phyloP scores from a whole-genome alignment of 2,888 invertebrate genomes.

The Cordylochernes scorpioides region DNA sequence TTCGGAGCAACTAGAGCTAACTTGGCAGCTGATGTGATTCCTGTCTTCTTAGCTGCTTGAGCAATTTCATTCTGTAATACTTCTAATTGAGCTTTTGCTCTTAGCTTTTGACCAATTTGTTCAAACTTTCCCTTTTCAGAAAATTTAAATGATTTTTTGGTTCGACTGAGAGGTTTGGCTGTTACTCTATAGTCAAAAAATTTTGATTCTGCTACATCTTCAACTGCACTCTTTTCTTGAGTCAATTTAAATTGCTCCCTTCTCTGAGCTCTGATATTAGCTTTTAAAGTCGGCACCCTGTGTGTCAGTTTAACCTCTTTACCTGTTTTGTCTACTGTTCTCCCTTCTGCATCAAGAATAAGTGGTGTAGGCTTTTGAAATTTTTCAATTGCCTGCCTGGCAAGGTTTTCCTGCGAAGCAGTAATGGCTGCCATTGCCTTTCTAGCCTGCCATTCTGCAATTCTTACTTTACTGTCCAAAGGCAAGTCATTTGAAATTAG shows the following conservation, averaged over 20 bases:
- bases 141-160: slow-evolving; percentile 53
- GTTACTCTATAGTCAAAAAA: slow-evolving; percentile 53
- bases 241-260: slow-evolving; percentile 63
- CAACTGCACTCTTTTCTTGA: slow-evolving; percentile 26
- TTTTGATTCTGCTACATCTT: slow-evolving; percentile 31
- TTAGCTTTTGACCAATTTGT: slow-evolving; percentile 57
- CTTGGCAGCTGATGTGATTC: slow-evolving; percentile 90
- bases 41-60: slow-evolving; percentile 85
- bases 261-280: slow-evolving; percentile 76
- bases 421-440: too few relatives aligned
- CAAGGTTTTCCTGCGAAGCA: too few relatives aligned
- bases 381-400: too few relatives aligned
- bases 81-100: slow-evolving; percentile 61
- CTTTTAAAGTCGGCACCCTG: too few relatives aligned
- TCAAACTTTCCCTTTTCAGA: slow-evolving; percentile 89
- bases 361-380: too few relatives aligned
- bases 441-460: too few relatives aligned
- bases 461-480: too few relatives aligned
- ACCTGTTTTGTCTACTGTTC: too few relatives aligned
- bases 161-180: too few relatives aligned
- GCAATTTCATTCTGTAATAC: slow-evolving; percentile 85
- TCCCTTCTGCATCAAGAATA: too few relatives aligned
- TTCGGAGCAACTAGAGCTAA: slow-evolving; percentile 72
- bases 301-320: too few relatives aligned
- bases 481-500: too few relatives aligned